Evolutionary conservation across 2,113 vertebrate genomes (phyloP).

Genomic region (Anseranas semipalmata): DNA sequence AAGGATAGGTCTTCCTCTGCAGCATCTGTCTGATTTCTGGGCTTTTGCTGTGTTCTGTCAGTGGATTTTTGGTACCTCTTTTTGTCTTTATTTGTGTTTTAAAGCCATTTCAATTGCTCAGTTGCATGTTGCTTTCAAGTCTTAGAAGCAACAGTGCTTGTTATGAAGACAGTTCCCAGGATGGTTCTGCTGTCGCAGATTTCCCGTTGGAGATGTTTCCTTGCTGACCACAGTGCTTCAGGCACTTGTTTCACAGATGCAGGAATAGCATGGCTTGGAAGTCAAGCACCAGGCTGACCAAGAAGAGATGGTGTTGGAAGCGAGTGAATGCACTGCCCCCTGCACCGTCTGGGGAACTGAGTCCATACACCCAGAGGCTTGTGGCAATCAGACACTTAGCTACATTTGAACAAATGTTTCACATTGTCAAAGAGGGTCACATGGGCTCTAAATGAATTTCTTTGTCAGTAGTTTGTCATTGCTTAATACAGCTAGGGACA

Average conservation of each 20-base stretch:
- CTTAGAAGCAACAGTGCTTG: background rate
- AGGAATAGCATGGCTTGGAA: background rate
- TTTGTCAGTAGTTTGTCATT: background rate
- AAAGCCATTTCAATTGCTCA: background rate
- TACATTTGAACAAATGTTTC: background rate
- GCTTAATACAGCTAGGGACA: background rate
- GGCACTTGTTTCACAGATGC: background rate
- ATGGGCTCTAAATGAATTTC: background rate
- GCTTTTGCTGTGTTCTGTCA: background rate
- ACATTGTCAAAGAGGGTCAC: background rate
- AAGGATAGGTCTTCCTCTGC: background rate
- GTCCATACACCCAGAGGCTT: background rate
- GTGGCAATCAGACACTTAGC: background rate
- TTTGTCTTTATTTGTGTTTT: background rate
- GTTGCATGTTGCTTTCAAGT: rapidly evolving
- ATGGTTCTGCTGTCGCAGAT: background rate
- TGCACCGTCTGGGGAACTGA: background rate
- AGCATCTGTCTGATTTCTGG: background rate
- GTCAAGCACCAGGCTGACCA: background rate
- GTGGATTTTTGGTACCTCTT: background rate
- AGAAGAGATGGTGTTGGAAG: background rate
- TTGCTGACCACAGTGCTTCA: background rate
- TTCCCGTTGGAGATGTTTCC: background rate
- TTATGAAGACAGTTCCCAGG: background rate
- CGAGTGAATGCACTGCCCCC: background rate